Conservation (phyloP, 1,140 invertebrate genomes). For the Penaeus chinensis region DNA sequence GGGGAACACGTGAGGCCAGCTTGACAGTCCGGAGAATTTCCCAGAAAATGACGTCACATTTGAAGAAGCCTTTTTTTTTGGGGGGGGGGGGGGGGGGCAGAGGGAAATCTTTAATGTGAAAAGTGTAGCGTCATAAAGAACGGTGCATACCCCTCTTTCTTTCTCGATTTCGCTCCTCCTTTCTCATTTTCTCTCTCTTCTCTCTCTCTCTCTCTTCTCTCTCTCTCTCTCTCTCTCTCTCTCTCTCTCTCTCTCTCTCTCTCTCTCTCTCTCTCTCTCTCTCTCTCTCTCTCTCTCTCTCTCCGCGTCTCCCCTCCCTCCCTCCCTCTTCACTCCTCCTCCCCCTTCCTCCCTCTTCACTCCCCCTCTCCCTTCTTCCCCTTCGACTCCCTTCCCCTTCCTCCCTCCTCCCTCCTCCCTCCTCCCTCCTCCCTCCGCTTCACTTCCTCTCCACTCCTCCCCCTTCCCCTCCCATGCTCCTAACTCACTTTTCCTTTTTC, state of each 20-base stretch:
- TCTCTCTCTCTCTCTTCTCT: neutral
- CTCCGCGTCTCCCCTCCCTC: neutral
- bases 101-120: too few relatives aligned
- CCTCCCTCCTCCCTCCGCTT: neutral
- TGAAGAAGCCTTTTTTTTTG: too few relatives aligned
- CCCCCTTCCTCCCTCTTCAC: neutral
- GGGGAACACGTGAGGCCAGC: too few relatives aligned
- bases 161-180: too few relatives aligned
- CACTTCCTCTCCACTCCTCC: neutral
- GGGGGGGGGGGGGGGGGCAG: too few relatives aligned
- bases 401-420: neutral
- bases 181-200: neutral
- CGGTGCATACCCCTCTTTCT: too few relatives aligned
- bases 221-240: slow-evolving; percentile 3
- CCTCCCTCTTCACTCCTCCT: neutral
- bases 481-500: neutral
- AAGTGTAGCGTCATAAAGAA: too few relatives aligned
- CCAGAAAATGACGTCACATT: too few relatives aligned
- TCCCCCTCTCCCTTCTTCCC: neutral
- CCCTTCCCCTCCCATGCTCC: neutral
- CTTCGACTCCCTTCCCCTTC: neutral
- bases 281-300: neutral
- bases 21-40: too few relatives aligned
- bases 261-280: neutral
- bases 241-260: neutral